Evolutionary conservation across 2,113 vertebrate genomes (phyloP).

Genomic region (Microtus pennsylvanicus): DNA sequence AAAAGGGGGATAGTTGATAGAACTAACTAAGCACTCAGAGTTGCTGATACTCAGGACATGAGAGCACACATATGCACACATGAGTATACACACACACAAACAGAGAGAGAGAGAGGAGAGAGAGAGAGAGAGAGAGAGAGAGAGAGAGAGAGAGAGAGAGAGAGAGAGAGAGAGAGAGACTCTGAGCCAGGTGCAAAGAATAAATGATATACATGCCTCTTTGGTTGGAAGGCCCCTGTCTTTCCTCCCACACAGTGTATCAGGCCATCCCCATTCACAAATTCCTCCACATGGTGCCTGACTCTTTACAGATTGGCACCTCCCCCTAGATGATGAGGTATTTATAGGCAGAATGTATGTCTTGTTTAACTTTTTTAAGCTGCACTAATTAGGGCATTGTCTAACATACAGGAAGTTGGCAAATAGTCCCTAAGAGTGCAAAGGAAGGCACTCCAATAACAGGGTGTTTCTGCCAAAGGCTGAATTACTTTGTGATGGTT

Average conservation of each 20-base stretch:
- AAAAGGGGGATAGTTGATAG: not conserved
- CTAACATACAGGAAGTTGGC: not conserved
- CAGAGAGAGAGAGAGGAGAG: not conserved
- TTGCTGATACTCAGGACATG: not conserved
- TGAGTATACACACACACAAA: not conserved
- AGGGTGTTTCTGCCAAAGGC: not conserved
- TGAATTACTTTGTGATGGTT: not conserved
- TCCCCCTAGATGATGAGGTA: not conserved
- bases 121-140: accelerated
- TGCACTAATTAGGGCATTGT: not conserved
- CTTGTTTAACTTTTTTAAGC: not conserved
- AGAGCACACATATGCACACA: not conserved
- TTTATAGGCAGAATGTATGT: not conserved
- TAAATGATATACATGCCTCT: not conserved
- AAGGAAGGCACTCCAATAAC: not conserved
- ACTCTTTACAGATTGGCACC: not conserved
- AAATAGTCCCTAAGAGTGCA: not conserved
- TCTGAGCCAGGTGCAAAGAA: not conserved
- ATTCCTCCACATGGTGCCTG: accelerated
- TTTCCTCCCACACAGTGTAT: not conserved
- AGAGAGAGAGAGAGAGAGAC: not conserved
- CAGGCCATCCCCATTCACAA: not conserved
- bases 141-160: not conserved
- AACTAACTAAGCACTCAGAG: not conserved
- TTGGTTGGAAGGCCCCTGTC: not conserved